Evolutionary conservation across 2,888 invertebrate genomes (phyloP), one percentile per base, ranked within the genome.

Genomic region (Lagria hirta): DNA sequence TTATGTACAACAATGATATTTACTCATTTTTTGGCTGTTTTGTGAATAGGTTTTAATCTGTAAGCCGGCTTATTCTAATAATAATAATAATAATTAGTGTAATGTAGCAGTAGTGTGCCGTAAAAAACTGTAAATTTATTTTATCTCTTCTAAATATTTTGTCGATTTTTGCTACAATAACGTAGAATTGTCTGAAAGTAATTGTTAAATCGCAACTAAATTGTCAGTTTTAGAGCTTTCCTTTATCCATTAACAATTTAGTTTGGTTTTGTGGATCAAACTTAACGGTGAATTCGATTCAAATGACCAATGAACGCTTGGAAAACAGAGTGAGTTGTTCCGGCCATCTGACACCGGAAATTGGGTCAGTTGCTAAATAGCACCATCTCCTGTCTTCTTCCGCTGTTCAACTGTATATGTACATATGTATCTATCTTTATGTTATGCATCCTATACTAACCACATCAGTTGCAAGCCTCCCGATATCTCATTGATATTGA

Each of bases 301-400:
- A 45, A 61, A 61, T 62, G 61, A 60, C 59, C 61, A 55, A 62
- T 58, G 58, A 56, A 52, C 52, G 43, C 30, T 53, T 52, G 61
- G 62, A 61, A 64, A 64, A 62, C 62, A 60, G 61, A 61, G 59
- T 55, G 58, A 51, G 55, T 51, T 52, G 55, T 64, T 65, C 65
- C 64, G 64, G 63, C 55, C 56, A 60, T 63, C 64, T 55, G 58
- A 60, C 57, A 60, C 57, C 65, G 67, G 67, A 67, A 66, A 67
- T 67, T 67, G 66, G 66, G 64, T 65, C 64, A 65, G 63, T 60
- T 65, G 64, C 62, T 61, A 62, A 65, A 66, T 62, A 65, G 60
- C 58, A 55, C 61, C 62, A 66, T 65, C 64, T 64, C 64, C 65
- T 62, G 60, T 49, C 52, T 58, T 55, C 60, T 61, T 62, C 64